A percentile compares a stretch with the other conserved stretches of the same genome.
Conservation (phyloP, 2,888 invertebrate species). For the Malacosoma neustria region DNA sequence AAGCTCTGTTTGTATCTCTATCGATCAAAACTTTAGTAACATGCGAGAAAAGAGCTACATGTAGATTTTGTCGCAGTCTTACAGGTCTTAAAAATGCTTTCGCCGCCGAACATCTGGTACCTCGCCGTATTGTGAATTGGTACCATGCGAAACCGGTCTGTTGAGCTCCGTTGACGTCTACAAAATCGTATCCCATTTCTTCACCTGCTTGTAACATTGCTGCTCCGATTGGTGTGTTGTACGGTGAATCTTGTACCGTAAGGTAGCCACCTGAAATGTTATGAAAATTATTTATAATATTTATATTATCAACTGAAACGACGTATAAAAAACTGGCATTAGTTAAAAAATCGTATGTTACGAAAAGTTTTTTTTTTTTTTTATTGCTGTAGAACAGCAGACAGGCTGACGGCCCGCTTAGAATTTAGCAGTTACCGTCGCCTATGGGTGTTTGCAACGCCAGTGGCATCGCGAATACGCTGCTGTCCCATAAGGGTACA, state of each 20-base stretch:
- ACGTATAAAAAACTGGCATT: too few species aligned
- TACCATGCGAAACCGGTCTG: slow-evolving; percentile 92
- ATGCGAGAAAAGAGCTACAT: slow-evolving; percentile 85
- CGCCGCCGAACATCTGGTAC: slow-evolving; percentile 86
- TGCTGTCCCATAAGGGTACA: too few species aligned
- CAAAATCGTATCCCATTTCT: slow-evolving; percentile 92
- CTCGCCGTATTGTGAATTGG: slow-evolving; percentile 92
- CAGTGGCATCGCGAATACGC: too few species aligned
- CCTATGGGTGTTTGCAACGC: too few species aligned
- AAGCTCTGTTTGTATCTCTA: slow-evolving; percentile 80
- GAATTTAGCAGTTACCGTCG: too few species aligned
- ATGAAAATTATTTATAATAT: neutral
- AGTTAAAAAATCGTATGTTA: too few species aligned
- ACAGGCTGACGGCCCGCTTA: too few species aligned
- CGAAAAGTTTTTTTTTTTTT: too few species aligned
- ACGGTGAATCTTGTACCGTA: slow-evolving; percentile 85
- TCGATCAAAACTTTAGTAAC: slow-evolving; percentile 86
- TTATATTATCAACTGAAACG: too few species aligned
- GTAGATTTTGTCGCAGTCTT: slow-evolving; percentile 84
- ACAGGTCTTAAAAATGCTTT: slow-evolving; percentile 90
- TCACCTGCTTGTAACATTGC: slow-evolving; percentile 93
- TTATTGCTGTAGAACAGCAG: too few species aligned
- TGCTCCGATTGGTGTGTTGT: slow-evolving; percentile 87
- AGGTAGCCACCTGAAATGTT: slow-evolving; percentile 80
- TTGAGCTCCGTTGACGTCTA: slow-evolving; percentile 89